Conservation (phyloP, 2,797 vertebrate species). For the Poeciliopsis presidionis region DNA sequence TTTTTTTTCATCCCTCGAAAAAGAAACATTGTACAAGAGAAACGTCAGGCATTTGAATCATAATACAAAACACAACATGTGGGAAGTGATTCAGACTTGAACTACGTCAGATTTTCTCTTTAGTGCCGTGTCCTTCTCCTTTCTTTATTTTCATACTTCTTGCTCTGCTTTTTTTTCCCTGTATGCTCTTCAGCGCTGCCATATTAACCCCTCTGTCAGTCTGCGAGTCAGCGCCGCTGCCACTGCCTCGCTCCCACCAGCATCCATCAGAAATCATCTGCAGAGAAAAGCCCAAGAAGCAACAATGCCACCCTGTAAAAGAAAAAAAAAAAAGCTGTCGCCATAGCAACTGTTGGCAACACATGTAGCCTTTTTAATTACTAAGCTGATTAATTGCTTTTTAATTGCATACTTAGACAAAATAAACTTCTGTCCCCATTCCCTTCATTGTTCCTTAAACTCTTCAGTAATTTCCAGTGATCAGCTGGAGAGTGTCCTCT, state of each 20-base stretch:
- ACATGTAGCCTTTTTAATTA: constrained; percentile 65
- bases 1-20: constrained; percentile 2
- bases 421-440: constrained; percentile 43
- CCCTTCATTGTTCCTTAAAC: constrained; percentile 22
- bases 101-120: constrained; percentile 30
- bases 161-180: constrained; percentile 5
- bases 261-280: constrained; percentile 40
- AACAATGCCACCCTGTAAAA: constrained; percentile 45
- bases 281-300: constrained; percentile 21
- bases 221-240: constrained; percentile 32
- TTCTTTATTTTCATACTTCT: constrained; percentile 7
- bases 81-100: constrained; percentile 37
- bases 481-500: constrained; percentile 15
- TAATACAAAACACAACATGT: constrained; percentile 18
- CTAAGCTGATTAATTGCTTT: constrained; percentile 77
- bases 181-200: constrained; percentile 15
- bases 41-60: constrained; percentile 17
- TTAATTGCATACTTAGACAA: constrained; percentile 68
- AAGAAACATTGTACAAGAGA: constrained; percentile 16
- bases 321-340: constrained; percentile 37
- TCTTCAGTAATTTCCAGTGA: constrained; percentile 33
- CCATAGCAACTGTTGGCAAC: constrained; percentile 74
- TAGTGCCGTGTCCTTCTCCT: not conserved
- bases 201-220: constrained; percentile 56
- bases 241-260: constrained; percentile 11